A percentile compares a stretch with the other conserved stretches of the same genome.
phyloP scores from a whole-genome alignment of 1,140 invertebrate genomes.

The Papilio machaon region DNA sequence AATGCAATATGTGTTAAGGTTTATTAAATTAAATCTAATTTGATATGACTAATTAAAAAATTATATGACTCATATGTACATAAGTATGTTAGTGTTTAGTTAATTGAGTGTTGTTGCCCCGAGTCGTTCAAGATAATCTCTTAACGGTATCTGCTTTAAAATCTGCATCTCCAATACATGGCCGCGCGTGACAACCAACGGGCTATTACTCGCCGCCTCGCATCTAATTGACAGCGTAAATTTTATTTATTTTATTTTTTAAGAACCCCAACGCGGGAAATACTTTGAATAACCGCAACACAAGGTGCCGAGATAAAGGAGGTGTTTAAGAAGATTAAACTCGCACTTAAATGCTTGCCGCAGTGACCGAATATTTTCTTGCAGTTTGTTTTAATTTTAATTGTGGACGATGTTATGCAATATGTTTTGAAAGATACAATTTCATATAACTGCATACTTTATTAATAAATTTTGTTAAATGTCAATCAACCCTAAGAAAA shows the following conservation, averaged over 20 bases:
- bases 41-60: background rate
- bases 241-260: conserved; percentile 59
- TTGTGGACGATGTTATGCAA: background rate
- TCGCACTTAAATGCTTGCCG: conserved; percentile 7
- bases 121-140: conserved; percentile 67
- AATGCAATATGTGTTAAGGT: background rate
- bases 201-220: conserved; percentile 50
- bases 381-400: background rate
- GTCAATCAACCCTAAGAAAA: too few relatives aligned
- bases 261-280: conserved; percentile 20
- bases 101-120: conserved; percentile 63
- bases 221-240: conserved; percentile 65
- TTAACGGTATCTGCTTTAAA: conserved; percentile 61
- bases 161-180: conserved; percentile 58
- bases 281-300: conserved; percentile 32
- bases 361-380: background rate
- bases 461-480: too few relatives aligned
- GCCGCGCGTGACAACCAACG: conserved; percentile 50
- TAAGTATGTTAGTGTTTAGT: conserved; percentile 46
- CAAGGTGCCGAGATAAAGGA: conserved; percentile 33
- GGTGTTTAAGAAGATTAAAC: conserved; percentile 36
- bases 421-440: background rate
- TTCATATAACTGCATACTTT: background rate
- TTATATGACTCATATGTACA: conserved; percentile 35
- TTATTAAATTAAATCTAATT: too few relatives aligned